Conservation (phyloP, 2,797 vertebrate genomes). For the Falco novaeseelandiae region DNA sequence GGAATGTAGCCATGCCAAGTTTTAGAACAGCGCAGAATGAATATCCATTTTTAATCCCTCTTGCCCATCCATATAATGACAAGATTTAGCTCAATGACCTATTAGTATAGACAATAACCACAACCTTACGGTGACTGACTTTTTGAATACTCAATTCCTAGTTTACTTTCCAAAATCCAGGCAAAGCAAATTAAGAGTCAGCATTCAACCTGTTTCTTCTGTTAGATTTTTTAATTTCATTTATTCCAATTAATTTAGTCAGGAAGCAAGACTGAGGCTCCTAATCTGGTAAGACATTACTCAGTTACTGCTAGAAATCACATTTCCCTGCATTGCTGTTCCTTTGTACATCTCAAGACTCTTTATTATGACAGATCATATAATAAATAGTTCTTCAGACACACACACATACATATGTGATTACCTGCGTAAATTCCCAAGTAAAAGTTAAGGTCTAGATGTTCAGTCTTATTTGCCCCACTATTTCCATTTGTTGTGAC, state of each 20-base stretch:
- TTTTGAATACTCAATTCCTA: conserved; percentile 58
- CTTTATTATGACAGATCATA: neutral
- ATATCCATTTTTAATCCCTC: conserved; percentile 71
- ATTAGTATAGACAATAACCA: conserved; percentile 70
- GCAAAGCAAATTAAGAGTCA: conserved; percentile 58
- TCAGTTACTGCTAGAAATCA: conserved; percentile 32
- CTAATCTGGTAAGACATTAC: conserved; percentile 45
- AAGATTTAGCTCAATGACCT: conserved; percentile 60
- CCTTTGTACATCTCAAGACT: neutral
- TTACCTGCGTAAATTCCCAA: conserved; percentile 94
- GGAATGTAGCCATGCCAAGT: conserved; percentile 50
- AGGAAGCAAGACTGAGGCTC: conserved; percentile 12
- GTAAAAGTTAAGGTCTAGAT: conserved; percentile 87
- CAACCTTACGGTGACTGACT: conserved; percentile 55
- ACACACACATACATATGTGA: neutral
- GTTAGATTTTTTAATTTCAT: neutral
- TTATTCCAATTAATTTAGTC: conserved; percentile 65
- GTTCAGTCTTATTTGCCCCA: conserved; percentile 37
- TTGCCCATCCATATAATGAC: conserved; percentile 60
- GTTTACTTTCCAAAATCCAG: conserved; percentile 71
- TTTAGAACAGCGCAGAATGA: conserved; percentile 46
- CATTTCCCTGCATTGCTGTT: neutral
- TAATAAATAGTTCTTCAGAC: conserved; percentile 8
- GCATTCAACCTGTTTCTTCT: conserved; percentile 46
- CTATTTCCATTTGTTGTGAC: conserved; percentile 43